phyloP scores from a whole-genome alignment of 23 tunicate species.

The Ascidia mentula region DNA sequence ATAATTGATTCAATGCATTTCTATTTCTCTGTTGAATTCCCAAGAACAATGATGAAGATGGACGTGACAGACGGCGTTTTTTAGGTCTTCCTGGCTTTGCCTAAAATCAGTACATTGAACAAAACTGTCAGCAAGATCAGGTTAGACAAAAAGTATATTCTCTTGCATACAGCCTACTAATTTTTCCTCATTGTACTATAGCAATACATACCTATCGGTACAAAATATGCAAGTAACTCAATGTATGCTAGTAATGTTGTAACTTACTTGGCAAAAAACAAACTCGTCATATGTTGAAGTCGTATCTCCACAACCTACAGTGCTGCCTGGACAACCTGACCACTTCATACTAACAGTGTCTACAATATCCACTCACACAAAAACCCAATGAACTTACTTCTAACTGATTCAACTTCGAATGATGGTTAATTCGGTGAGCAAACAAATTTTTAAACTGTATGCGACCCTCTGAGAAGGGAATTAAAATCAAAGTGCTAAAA shows the following conservation, averaged over 20 bases:
- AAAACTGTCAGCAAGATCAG: no score
- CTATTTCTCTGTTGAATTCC: background rate
- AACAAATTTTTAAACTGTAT: background rate
- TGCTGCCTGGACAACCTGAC: background rate
- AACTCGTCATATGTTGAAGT: background rate
- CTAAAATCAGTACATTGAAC: no score
- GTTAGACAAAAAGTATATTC: no score
- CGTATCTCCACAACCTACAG: background rate
- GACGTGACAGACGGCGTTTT: background rate
- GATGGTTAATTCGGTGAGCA: background rate
- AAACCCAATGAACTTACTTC: background rate
- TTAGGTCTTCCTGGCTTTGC: background rate
- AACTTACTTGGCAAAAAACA: constrained; percentile 4
- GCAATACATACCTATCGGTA: no score
- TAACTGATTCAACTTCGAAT: background rate
- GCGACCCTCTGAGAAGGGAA: background rate
- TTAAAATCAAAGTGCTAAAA: background rate
- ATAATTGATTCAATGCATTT: background rate
- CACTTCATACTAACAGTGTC: background rate
- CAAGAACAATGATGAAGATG: background rate
- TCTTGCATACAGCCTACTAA: no score
- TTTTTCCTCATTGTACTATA: no score
- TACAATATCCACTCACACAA: no score
- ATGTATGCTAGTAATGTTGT: no score
- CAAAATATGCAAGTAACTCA: no score